These are phyloP conservation scores for Prunella strophiata DNA, from an alignment of 2,797 vertebrate genomes.

Conservation along the genomic window DNA sequence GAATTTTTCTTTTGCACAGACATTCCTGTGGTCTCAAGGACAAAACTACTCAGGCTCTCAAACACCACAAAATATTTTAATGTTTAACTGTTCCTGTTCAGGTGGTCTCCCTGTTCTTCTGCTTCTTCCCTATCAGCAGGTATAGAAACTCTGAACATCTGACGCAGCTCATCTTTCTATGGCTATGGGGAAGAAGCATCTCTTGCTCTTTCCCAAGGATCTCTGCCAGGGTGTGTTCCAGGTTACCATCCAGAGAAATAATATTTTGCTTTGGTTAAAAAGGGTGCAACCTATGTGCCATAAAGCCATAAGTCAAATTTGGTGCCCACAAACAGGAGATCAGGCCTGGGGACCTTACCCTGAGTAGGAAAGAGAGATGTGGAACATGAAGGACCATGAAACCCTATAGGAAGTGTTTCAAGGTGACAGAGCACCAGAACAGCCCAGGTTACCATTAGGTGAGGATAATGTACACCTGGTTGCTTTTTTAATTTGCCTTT, in stretches of 20 bases:
- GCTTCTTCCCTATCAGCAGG: background rate
- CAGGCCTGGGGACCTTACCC: background rate
- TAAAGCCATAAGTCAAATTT: background rate
- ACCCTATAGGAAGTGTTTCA: fast-evolving
- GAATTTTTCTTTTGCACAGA: background rate
- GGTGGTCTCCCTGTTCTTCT: background rate
- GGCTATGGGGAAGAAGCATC: background rate
- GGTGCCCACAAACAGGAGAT: background rate
- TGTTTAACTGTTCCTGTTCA: background rate
- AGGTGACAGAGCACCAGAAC: background rate
- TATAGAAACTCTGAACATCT: background rate
- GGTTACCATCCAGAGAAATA: background rate
- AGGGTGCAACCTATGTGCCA: background rate
- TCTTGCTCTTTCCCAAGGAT: background rate
- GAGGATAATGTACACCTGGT: background rate
- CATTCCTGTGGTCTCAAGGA: background rate
- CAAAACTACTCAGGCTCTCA: background rate
- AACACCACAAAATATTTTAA: background rate
- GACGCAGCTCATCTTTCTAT: background rate
- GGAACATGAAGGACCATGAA: fast-evolving
- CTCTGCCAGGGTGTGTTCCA: background rate
- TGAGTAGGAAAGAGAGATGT: background rate
- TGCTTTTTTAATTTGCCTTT: background rate
- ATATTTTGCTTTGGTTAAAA: background rate
- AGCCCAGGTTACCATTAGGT: background rate